Conservation (phyloP, 2,113 vertebrate species). For the Stegastes partitus region DNA sequence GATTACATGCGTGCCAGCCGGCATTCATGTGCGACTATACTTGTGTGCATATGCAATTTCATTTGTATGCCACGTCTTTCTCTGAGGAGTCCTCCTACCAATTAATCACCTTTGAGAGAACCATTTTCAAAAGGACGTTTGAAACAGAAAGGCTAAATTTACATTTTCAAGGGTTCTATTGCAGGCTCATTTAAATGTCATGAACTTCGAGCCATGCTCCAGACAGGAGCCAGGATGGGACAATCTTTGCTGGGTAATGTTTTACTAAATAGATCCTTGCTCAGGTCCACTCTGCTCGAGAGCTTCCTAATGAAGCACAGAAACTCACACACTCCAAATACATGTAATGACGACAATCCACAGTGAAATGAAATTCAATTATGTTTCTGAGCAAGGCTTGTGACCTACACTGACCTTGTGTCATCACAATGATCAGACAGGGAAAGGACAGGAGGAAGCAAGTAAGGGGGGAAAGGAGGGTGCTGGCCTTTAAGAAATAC, state of each 20-base stretch:
- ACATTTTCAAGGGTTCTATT: conserved; percentile 18
- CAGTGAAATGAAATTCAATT: conserved; percentile 62
- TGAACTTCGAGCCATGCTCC: conserved; percentile 8
- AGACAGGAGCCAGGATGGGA: not conserved
- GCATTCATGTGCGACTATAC: not conserved
- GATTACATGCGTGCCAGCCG: conserved; percentile 13
- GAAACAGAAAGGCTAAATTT: conserved; percentile 15
- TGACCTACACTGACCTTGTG: conserved; percentile 44
- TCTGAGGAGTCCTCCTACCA: conserved; percentile 10
- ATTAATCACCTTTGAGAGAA: conserved; percentile 14
- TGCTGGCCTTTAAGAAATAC: not conserved
- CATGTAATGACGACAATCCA: conserved; percentile 41
- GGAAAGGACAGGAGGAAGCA: not conserved
- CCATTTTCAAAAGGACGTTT: conserved; percentile 22
- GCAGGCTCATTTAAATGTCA: conserved; percentile 45
- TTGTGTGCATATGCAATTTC: conserved; percentile 7
- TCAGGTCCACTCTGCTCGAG: conserved; percentile 29
- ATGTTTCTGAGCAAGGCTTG: conserved; percentile 29
- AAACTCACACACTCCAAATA: conserved; percentile 28
- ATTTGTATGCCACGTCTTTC: conserved; percentile 4
- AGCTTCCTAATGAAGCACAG: conserved; percentile 42
- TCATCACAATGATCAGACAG: conserved; percentile 19
- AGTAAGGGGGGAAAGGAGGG: not conserved
- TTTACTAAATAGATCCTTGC: conserved; percentile 32
- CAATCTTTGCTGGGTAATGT: conserved; percentile 30